A percentile compares a stretch with the other conserved stretches of the same genome.
Evolutionary conservation across 2,113 vertebrate genomes (phyloP).

Genomic region (Ceyx melanurus): DNA sequence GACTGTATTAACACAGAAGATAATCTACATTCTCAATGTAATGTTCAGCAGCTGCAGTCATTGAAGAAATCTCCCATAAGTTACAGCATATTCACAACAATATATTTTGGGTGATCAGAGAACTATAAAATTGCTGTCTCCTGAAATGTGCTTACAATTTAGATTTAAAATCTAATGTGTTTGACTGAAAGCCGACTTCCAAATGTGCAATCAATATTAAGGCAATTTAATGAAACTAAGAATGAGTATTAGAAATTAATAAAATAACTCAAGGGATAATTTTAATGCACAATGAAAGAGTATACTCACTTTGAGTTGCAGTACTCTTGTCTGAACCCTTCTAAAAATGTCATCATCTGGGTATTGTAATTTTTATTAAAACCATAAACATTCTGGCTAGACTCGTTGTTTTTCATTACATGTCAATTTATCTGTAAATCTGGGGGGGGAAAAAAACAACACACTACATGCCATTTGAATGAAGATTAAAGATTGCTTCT

Average conservation of each 20-base stretch:
- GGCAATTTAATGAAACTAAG: not conserved
- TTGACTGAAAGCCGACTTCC: not conserved
- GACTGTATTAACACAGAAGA: not conserved
- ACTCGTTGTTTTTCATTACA: too few species aligned
- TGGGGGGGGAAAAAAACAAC: slow-evolving; percentile 50
- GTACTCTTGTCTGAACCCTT: not conserved
- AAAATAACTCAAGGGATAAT: not conserved
- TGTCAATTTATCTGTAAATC: too few species aligned
- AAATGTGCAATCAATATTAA: not conserved
- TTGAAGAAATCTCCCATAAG: not conserved
- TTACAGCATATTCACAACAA: not conserved
- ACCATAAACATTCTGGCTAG: not conserved
- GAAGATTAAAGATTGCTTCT: slow-evolving; percentile 35
- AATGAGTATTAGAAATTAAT: not conserved
- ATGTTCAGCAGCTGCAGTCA: not conserved
- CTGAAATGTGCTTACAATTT: not conserved
- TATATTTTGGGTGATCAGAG: not conserved
- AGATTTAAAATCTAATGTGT: not conserved
- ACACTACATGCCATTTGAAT: slow-evolving; percentile 10
- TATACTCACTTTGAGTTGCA: not conserved
- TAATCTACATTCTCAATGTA: not conserved
- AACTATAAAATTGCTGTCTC: not conserved
- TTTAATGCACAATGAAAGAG: not conserved
- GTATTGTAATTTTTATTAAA: slow-evolving; percentile 48
- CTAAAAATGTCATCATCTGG: slow-evolving; percentile 31